Base-by-base conservation (phyloP, 2,888 invertebrate species). In the Theodoxus fluviatilis region DNA sequence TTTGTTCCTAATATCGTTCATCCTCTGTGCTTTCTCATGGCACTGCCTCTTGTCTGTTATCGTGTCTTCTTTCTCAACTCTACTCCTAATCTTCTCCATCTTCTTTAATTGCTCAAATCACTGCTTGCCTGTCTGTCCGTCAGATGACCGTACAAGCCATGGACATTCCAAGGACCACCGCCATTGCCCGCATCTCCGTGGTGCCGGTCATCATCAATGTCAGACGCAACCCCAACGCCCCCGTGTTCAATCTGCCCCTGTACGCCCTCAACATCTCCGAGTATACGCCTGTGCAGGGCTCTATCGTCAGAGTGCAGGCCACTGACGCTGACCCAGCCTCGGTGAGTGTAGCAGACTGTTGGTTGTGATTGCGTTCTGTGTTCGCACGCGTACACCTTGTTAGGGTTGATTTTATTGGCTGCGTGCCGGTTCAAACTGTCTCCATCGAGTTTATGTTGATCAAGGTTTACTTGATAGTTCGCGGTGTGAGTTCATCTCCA, bases 251-350 rank as follows among this genome's bases (percentile, higher is more conserved):
- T 0, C 66, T 49, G 4, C 59, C 33, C 31, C 28, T 57, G 1
- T 84, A 82, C 77, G 73, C 75, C 25, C 72, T 76, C 2, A 79
- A 79, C n/a, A 80, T 81, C 35, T 73, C 79, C 12, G 84, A 84
- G 70, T 79, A 80, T 43, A 47, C 73, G 6, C 31, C 66, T 0
- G 74, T 78, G 0, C 76, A 79, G 40, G 55, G 49, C 1, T 68
- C 71, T 3, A 74, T 82, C 18, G 66, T 77, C n/a, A 73, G 68
- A n/a, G 74, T 77, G 3, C 55, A 25, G 12, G 82, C 82, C 2
- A 73, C 71, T 6, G 82, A 82, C 67, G 65, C 43, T 15, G 82
- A 82, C 66, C 71, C 75, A 7, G 70, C 71, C 38, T 69, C 75
- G 68, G 79, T 79, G 75, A 75, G 76, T 72, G 15, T n/a, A n/a